Evolutionary conservation across 2,888 invertebrate genomes (phyloP), one percentile per base, ranked within the genome.

Genomic region (Cerceris rybyensis): DNA sequence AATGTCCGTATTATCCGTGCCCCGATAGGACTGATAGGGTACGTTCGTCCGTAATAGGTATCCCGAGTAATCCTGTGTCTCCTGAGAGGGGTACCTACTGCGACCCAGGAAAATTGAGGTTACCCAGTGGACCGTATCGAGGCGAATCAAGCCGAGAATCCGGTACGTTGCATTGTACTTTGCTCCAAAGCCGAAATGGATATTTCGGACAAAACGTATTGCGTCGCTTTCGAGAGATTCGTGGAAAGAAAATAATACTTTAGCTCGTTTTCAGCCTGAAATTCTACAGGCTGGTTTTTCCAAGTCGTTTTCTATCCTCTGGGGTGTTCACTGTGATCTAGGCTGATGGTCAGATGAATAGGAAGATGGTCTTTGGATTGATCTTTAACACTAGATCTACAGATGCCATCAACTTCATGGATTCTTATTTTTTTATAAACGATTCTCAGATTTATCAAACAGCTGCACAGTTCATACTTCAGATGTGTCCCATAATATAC

Each of bases 61-160:
- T 71, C 70, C 76, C 63, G 78, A 78, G 80, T 85, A 85, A 86
- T 84, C 82, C 77, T 72, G 76, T 73, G 84, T 81, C 80, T 85
- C 72, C 75, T 75, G 69, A 75, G 84, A 80, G 74, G 66, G 70
- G 75, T 71, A 76, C 74, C 73, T 75, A 77, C 70, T 76, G 82
- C 81, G 86, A 86, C 86, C 86, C 73, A 78, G 84, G 85, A 82
- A 85, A 86, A 85, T 85, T 82, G 85, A 85, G 86, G 86, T 82
- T 84, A 82, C 75, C 75, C 84, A 60, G 77, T 82, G 84, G 78
- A 84, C 80, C 85, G 84, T 84, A 79, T 82, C 84, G 77, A 78
- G 72, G 74, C 70, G 80, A 76, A 78, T 84, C 84, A 76, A 75
- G 58, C 70, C 66, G 70, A 75, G 80, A 49, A 81, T 66, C 78